Base-by-base conservation (phyloP, 2,113 vertebrate species). In the Empidonax traillii region DNA sequence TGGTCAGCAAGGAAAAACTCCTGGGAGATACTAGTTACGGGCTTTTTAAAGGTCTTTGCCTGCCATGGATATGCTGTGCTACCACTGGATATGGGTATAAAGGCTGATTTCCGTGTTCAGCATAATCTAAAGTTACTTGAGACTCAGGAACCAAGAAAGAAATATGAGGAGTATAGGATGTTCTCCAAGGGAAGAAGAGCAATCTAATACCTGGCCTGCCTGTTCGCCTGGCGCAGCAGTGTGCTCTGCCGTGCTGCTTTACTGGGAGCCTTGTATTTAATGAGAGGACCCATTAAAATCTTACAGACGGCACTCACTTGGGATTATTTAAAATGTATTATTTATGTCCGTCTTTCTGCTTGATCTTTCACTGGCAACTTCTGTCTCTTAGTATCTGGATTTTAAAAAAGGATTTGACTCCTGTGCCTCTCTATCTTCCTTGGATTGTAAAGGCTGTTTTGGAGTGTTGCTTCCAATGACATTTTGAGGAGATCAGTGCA, bases 61-160 rank as follows among this genome's bases (percentile, higher is more conserved):
- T 73, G 66, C 85, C 2, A 0, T 4, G 47, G 20, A 5, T 59
- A 27, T 63, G 25, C 90, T 73, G 10, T 9, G 6, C 53, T 49
- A 30, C 67, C 58, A 18, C 79, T 0, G 5, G 76, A 90, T 93
- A 43, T 25, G 25, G 59, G 17, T 59, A 44, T 47, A 73, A 85
- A 87, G 84, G 49, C 74, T 85, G 67, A 58, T 87, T 93, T 68
- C 93, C 0, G 0, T 69, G 35, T 72, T 95, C 69, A 95, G 86
- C 91, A 49, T 59, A 35, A 87, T 65, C 83, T 86, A 51, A 91
- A 85, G 46, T 89, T 94, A 94, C 86, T 58, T 35, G 63, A 65
- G 55, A 33, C 43, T 72, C 17, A 0, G 30, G 85, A 94, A 81
- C 77, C 85, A 90, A 28, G 90, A 31, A 37, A 5, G 89, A 67